Evolutionary conservation across 2,797 vertebrate species (phyloP), one percentile per base, ranked within the genome.

Genomic region (Darevskia mixta): DNA sequence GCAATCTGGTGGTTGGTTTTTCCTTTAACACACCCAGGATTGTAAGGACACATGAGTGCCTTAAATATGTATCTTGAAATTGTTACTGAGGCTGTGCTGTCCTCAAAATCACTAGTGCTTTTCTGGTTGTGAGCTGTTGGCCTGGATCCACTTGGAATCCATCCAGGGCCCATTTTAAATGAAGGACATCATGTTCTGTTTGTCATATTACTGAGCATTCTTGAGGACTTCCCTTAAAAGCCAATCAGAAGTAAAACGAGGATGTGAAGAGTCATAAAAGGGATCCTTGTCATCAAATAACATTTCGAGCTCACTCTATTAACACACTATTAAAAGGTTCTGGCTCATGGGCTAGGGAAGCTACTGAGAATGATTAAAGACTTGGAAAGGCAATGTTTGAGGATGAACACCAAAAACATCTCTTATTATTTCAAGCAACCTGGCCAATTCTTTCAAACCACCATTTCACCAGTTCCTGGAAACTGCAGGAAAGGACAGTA

Each of bases 181-280:
- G 5, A 27, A 82, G n/a, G 20, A 69, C 79, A 67, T 87, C 80
- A 23, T 82, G 86, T 49, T n/a, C 86, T 45, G 29, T 55, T 76
- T 87, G 90, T 89, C 88, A 27, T 91, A 32, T 79, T 91, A 78
- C 92, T 79, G 86, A 94, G 88, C 92, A 89, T 85, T 83, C 89
- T 92, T 93, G 86, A 77, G 92, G 89, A 90, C 75, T 95, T 96
- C 95, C 87, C 93, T 95, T 95, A 94, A 94, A 96, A 95, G 88
- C 92, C 77, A 76, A 86, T 32, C 55, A 82, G 79, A 82, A 90
- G 89, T 38, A 66, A 77, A 91, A 90, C 79, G 41, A 81, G 89
- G 41, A 90, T 73, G 17, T 78, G 75, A 67, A 71, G 64, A 82
- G 64, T 69, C 71, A 35, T 87, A 73, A 83, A 55, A 78, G n/a